Conservation (phyloP, 2,888 invertebrate species). For the Eupithecia dodoneata region DNA sequence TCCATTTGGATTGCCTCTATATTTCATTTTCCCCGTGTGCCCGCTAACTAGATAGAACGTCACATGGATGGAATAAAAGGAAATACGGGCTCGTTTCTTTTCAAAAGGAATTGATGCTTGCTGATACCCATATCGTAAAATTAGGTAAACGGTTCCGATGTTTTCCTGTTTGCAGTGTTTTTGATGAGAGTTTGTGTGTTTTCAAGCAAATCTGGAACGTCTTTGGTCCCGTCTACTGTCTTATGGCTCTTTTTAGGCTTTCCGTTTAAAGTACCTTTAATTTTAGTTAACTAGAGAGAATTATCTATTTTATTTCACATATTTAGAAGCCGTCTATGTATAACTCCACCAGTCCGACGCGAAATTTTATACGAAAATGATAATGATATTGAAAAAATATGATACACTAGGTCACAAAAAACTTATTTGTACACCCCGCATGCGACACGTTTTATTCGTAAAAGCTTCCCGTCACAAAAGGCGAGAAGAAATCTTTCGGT, state of each 20-base stretch:
- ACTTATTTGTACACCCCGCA: background rate
- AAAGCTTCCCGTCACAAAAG: constrained; percentile 33
- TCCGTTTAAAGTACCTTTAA: background rate
- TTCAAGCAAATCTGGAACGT: background rate
- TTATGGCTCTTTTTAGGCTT: background rate
- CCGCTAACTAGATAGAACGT: constrained; percentile 81
- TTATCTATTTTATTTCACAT: too few relatives aligned
- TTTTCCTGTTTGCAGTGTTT: constrained; percentile 29
- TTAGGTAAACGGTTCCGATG: constrained; percentile 36
- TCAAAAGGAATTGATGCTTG: constrained; percentile 56
- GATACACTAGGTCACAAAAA: too few relatives aligned
- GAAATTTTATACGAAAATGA: too few relatives aligned
- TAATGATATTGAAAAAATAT: too few relatives aligned
- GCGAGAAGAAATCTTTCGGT: constrained; percentile 63
- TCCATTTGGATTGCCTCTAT: constrained; percentile 85
- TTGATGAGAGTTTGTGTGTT: background rate
- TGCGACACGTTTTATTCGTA: background rate
- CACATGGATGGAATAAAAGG: constrained; percentile 57
- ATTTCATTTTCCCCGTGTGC: constrained; percentile 82
- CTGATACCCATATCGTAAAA: constrained; percentile 42
- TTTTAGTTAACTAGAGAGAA: background rate
- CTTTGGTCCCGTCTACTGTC: background rate
- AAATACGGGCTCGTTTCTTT: constrained; percentile 76
- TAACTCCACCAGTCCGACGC: too few relatives aligned
- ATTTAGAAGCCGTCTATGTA: background rate